Evolutionary conservation across 2,113 vertebrate genomes (phyloP), one percentile per base, ranked within the genome.

Genomic region (Microcebus tavaratra): DNA sequence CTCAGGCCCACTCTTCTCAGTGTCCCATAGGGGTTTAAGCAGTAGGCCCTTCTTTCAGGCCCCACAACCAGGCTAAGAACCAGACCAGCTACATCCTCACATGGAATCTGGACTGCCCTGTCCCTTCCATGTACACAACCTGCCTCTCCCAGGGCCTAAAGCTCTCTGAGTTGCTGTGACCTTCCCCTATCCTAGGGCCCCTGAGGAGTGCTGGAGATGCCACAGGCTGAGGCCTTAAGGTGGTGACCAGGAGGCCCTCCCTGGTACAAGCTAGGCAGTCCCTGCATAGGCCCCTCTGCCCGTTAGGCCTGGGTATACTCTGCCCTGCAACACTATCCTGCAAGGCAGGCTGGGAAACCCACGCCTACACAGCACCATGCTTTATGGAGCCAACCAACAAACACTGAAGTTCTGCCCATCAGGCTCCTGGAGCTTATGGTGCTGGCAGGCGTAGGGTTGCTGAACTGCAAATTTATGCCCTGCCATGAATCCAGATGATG

Each of bases 401-500:
- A 18, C 82, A 21, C 1, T 5, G 45, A 83, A 39, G 27, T 39
- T 11, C 67, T n/a, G 18, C 20, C 45, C 80, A 31, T 57, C 82
- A 90, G 39, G 72, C 53, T 92, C 90, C 88, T 17, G 48, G 76
- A 82, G 48, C 65, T 90, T 87, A 82, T 0, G 18, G 25, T 5
- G 29, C 61, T 78, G 84, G 65, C 59, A 85, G 83, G 42, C 82
- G 76, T 89, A 95, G 59, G 36, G 45, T 34, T 53, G 42, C 93
- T 95, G 83, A 94, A 61, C 73, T 90, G 59, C 68, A 90, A 53
- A 75, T 92, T 79, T 75, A 95, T 94, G 80, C 84, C 68, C 50
- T 27, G 34, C 63, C 81, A 84, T 55, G 78, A 95, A 95, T 50
- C 31, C 59, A 59, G 79, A 79, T 23, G 73, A 85, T 6, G 4